These are phyloP conservation scores for Biston betularia DNA, from an alignment of 2,888 invertebrate genomes.

Conservation along the genomic window DNA sequence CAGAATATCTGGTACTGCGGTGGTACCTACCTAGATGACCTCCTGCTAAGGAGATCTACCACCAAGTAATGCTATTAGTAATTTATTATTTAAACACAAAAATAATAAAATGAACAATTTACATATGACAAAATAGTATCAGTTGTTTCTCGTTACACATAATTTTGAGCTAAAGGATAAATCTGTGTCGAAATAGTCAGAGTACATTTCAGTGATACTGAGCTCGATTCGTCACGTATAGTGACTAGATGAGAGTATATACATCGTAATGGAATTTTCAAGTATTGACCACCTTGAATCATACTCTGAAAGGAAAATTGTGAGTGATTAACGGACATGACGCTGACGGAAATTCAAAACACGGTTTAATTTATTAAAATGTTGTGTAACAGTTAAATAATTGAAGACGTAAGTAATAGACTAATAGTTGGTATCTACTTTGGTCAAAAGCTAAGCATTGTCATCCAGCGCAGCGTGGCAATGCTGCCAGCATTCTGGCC, in stretches of 20 bases:
- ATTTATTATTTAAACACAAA: not conserved
- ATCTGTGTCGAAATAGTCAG: slow-evolving; percentile 13
- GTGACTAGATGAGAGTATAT: not conserved
- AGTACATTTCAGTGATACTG: slow-evolving; percentile 4
- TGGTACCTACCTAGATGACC: too few relatives aligned
- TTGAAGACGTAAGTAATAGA: too few relatives aligned
- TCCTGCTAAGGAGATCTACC: too few relatives aligned
- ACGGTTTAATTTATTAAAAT: too few relatives aligned
- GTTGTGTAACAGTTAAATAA: too few relatives aligned
- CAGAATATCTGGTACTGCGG: too few relatives aligned
- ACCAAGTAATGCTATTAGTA: too few relatives aligned
- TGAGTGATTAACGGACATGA: not conserved
- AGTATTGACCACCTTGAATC: slow-evolving; percentile 14
- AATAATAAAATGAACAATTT: slow-evolving; percentile 4
- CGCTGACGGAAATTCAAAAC: slow-evolving; percentile 2
- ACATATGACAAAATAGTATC: slow-evolving; percentile 5
- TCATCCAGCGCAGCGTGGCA: too few relatives aligned
- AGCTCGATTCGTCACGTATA: slow-evolving; percentile 12
- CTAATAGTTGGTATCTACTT: too few relatives aligned
- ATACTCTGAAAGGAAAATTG: slow-evolving; percentile 8
- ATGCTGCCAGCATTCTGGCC: too few relatives aligned
- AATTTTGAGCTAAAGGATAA: slow-evolving; percentile 10
- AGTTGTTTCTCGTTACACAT: slow-evolving; percentile 7
- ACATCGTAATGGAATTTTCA: slow-evolving; percentile 15
- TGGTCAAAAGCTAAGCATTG: too few relatives aligned